Base-by-base conservation (phyloP, 1,140 invertebrate genomes). In the Drosophila ambigua region DNA sequence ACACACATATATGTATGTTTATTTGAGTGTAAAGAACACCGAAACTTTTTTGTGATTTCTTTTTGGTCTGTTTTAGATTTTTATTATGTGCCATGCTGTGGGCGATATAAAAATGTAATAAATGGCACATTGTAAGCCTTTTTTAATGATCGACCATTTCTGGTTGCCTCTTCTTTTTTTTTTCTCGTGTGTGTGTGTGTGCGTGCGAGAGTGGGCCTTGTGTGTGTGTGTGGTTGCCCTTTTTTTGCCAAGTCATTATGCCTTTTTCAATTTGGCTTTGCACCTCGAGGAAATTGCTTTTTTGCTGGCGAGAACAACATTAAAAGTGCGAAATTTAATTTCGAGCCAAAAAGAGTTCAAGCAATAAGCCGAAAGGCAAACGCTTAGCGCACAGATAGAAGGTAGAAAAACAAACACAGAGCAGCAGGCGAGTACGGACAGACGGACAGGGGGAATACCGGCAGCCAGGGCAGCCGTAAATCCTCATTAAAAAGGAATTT, bases 321-420 rank as follows among this genome's bases (percentile, higher is more conserved):
- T 85, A 82, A 81, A 87, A 87, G 69, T 87, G 78, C 65, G 49
- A 85, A 85, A 87, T 85, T 85, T 73, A 85, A 85, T 85, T 85
- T 85, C 23, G 26, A 9, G 13, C 31, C 24, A 39, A 49, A 50
- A 81, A 46, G 53, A 77, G 64, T 69, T 73, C 51, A 59, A 50
- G 52, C 35, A 24, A 31, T 31, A 65, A 62, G 63, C 72, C 67
- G 28, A 59, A 77, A 45, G 67, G 64, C 58, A 16, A 76, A 54
- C 39, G 58, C 50, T 59, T 72, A 57, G 72, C 31, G 45, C 44
- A 46, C 35, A 51, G 24, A 46, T 31, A 31, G 28, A 31, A 31
- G 28, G 28, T 31, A 31, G 28, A 31, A 31, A 31, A 31, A 9
- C 8, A 31, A 9, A 8, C 7, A 49, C 44, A 48, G 52, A 60